Evolutionary conservation across 2,888 invertebrate genomes (phyloP).

Genomic region (Drosophila anceps): DNA sequence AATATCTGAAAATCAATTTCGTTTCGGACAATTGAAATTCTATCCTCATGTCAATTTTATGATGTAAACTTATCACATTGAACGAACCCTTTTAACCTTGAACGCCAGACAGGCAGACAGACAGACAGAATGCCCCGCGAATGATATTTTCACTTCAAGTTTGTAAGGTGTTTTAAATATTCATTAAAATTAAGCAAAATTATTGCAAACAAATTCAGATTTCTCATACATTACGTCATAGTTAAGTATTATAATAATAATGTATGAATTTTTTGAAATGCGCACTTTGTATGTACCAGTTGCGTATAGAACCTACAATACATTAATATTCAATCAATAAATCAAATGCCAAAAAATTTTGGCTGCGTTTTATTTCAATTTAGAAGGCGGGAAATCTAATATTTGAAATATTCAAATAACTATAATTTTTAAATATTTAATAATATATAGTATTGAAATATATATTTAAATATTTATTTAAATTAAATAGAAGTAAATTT

Average conservation of each 20-base stretch:
- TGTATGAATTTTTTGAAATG: slow-evolving; percentile 75
- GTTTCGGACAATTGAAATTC: slow-evolving; percentile 40
- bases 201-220: slow-evolving; percentile 58
- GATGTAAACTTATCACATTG: slow-evolving; percentile 47
- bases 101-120: slow-evolving; percentile 24
- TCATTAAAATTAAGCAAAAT: slow-evolving; percentile 67
- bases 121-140: slow-evolving; percentile 32
- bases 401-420: no score
- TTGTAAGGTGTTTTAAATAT: slow-evolving; percentile 72
- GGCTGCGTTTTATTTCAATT: slow-evolving; percentile 2
- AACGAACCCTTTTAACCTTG: slow-evolving; percentile 43
- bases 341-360: slow-evolving; percentile 72
- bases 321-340: slow-evolving; percentile 79
- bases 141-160: slow-evolving; percentile 67
- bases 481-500: no score
- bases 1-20: slow-evolving; percentile 31
- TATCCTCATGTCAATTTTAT: slow-evolving; percentile 61
- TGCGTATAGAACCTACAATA: slow-evolving; percentile 74
- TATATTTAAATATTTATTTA: no score
- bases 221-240: slow-evolving; percentile 77
- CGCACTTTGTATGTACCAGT: slow-evolving; percentile 67
- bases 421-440: no score
- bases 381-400: no score
- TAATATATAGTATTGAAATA: no score
- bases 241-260: slow-evolving; percentile 74